Evolutionary conservation across 2,797 vertebrate species (phyloP).

Genomic region (Phaenicophaeus curvirostris): DNA sequence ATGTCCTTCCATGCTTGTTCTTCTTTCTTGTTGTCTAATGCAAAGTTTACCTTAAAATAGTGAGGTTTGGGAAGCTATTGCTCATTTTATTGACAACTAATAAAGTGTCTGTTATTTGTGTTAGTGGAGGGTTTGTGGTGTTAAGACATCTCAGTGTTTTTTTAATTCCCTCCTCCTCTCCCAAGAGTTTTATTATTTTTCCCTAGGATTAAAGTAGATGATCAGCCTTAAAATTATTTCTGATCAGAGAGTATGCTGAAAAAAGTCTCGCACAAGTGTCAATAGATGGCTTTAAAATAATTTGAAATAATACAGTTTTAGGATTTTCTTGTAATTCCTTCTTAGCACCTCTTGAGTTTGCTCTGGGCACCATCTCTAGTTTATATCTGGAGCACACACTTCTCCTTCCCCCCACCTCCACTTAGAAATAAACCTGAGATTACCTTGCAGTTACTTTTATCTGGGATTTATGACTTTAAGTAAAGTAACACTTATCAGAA

Average conservation of each 20-base stretch:
- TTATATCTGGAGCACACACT: background rate
- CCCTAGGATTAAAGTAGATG: background rate
- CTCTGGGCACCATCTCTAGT: background rate
- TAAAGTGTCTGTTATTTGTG: background rate
- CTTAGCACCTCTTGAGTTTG: background rate
- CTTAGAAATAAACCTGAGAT: background rate
- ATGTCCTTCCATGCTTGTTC: fast-evolving
- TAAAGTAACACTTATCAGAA: background rate
- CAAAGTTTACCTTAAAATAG: background rate
- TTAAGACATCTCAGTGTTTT: background rate
- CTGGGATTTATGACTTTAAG: fast-evolving
- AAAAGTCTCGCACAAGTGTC: background rate
- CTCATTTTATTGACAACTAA: background rate
- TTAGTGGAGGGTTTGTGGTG: background rate
- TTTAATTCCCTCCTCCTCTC: background rate
- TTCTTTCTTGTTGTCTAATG: background rate
- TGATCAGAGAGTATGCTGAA: background rate
- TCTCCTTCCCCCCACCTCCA: background rate
- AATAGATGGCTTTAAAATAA: background rate
- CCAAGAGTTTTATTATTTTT: background rate
- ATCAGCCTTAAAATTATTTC: background rate
- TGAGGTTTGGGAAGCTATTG: background rate
- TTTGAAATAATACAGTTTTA: background rate
- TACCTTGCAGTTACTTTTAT: background rate
- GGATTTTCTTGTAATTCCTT: background rate